A percentile compares a stretch with the other conserved stretches of the same genome.
Conservation (phyloP, 2,797 vertebrate genomes). For the Allochrocebus solatus region DNA sequence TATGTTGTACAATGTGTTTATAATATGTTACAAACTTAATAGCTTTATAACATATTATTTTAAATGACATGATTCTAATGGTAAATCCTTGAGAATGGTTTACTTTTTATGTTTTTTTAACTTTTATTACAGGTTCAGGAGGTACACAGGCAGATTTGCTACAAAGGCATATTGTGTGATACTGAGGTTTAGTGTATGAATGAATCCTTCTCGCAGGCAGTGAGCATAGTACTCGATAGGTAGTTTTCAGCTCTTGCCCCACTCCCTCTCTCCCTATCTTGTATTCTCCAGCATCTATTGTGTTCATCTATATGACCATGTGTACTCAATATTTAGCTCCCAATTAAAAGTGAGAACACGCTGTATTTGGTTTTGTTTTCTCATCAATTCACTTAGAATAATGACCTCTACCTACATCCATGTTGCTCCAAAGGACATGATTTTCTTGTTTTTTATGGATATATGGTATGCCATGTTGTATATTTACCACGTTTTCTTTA, state of each 20-base stretch:
- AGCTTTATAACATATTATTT: background rate
- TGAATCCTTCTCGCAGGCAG: background rate
- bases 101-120: too few species aligned
- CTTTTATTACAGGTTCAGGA: background rate
- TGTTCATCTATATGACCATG: background rate
- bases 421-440: background rate
- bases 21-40: background rate
- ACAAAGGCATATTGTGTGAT: background rate
- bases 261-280: background rate
- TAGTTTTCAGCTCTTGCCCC: background rate
- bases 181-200: background rate
- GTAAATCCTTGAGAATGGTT: background rate
- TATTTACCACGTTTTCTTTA: background rate
- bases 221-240: fast-evolving
- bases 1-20: too few species aligned
- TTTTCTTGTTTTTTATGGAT: background rate
- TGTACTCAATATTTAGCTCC: background rate
- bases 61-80: background rate
- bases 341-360: background rate
- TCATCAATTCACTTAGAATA: background rate
- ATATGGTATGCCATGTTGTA: background rate
- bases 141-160: background rate
- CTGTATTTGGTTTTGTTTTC: background rate
- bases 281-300: background rate
- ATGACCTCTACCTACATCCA: background rate